Percentiles rank a stretch among this genome's conserved stretches.
phyloP scores from a whole-genome alignment of 2,888 invertebrate species.

The Melinaea menophilus region DNA sequence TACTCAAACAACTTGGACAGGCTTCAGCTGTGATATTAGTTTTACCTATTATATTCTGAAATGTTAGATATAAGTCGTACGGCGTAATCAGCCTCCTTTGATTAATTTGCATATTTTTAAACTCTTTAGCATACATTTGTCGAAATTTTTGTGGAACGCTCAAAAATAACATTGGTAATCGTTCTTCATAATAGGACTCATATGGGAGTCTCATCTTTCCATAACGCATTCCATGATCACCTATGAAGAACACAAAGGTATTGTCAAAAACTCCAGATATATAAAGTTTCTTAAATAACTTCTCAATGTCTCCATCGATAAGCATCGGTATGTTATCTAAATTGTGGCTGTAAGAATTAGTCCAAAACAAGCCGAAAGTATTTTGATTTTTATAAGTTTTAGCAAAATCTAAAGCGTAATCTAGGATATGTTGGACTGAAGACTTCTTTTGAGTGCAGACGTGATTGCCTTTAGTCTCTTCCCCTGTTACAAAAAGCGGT shows the following conservation, averaged over 20 bases:
- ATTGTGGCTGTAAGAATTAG: slow-evolving; percentile 85
- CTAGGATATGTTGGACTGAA: slow-evolving; percentile 81
- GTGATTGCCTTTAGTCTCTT: slow-evolving; percentile 60
- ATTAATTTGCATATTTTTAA: slow-evolving; percentile 79
- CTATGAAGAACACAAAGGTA: slow-evolving; percentile 83
- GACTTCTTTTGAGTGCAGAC: slow-evolving; percentile 63
- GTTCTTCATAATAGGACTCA: slow-evolving; percentile 87
- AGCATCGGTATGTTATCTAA: slow-evolving; percentile 79
- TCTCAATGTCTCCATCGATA: slow-evolving; percentile 78
- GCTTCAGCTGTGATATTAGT: slow-evolving; percentile 56
- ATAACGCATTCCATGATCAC: slow-evolving; percentile 87
- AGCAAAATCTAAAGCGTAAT: slow-evolving; percentile 81
- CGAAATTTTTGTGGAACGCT: slow-evolving; percentile 81
- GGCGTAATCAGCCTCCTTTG: slow-evolving; percentile 83
- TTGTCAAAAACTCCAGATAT: slow-evolving; percentile 76
- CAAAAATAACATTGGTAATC: slow-evolving; percentile 84
- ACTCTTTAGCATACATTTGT: slow-evolving; percentile 72
- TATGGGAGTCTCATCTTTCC: slow-evolving; percentile 81
- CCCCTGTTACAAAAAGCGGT: slow-evolving; percentile 83
- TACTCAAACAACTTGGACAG: slow-evolving; percentile 80
- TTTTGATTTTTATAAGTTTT: slow-evolving; percentile 77
- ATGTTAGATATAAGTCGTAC: slow-evolving; percentile 84
- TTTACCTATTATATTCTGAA: slow-evolving; percentile 78
- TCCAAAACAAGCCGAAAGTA: slow-evolving; percentile 86
- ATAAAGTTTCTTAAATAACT: slow-evolving; percentile 75